Evolutionary conservation across 2,113 vertebrate species (phyloP).

Genomic region (Pluvianellus socialis): DNA sequence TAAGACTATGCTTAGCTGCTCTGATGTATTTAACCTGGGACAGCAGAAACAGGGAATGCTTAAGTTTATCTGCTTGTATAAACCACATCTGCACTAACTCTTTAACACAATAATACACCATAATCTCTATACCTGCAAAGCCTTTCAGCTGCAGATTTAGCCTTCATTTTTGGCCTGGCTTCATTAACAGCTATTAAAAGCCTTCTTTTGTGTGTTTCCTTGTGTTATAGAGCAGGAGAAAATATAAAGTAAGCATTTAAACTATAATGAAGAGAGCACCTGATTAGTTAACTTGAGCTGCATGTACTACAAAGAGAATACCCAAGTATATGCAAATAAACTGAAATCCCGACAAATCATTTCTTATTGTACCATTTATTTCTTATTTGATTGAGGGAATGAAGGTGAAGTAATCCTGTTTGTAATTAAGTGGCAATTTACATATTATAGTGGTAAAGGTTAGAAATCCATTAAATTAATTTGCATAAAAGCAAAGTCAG

Average conservation of each 20-base stretch:
- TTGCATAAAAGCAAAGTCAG: not conserved
- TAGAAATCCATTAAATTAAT: not conserved
- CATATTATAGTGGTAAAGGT: not conserved
- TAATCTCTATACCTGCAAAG: not conserved
- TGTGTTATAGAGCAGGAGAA: not conserved
- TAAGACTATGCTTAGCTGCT: not conserved
- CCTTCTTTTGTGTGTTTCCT: not conserved
- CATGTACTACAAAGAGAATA: not conserved
- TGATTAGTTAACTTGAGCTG: not conserved
- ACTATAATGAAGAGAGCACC: not conserved
- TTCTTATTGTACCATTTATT: not conserved
- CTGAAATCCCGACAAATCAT: not conserved
- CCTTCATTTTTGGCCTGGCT: not conserved
- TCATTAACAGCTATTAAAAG: not conserved
- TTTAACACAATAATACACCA: not conserved
- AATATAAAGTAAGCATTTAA: not conserved
- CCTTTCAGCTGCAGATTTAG: not conserved
- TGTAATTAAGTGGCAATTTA: not conserved
- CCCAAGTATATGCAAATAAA: not conserved
- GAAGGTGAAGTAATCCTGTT: not conserved
- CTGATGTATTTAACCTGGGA: not conserved
- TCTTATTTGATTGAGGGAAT: not conserved
- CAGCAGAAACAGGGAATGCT: not conserved
- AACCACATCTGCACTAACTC: not conserved
- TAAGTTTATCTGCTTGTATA: not conserved